A percentile compares a stretch with the other conserved stretches of the same genome.
Conservation (phyloP, 2,888 invertebrate genomes). For the Ceraclea dissimilis region DNA sequence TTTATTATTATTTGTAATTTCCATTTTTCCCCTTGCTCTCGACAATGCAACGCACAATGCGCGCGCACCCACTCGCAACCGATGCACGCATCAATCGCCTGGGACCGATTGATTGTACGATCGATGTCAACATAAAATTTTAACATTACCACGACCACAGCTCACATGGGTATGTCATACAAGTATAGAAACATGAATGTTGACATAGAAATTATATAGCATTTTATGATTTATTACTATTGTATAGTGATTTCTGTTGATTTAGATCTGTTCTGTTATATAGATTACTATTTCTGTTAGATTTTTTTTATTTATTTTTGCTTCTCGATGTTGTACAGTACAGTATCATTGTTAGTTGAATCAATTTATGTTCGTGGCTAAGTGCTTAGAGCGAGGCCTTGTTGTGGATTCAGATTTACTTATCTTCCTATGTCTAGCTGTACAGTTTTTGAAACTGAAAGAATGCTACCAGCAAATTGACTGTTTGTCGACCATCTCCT, state of each 20-base stretch:
- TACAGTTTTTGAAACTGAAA: too few species aligned
- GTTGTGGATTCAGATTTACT: too few species aligned
- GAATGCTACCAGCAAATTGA: too few species aligned
- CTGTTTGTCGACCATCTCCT: too few species aligned
- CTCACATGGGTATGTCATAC: conserved; percentile 24
- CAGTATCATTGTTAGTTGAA: neutral
- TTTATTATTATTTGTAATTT: neutral
- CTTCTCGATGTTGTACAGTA: neutral
- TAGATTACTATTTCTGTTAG: neutral
- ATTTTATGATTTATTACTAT: too few species aligned
- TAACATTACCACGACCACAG: conserved; percentile 9
- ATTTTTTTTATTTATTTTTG: neutral
- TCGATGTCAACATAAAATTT: neutral
- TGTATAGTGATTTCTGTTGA: too few species aligned
- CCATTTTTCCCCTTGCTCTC: conserved; percentile 7
- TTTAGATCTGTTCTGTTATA: neutral
- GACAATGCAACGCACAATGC: too few species aligned
- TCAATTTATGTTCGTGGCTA: neutral
- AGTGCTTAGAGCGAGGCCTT: too few species aligned
- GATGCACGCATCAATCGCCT: conserved; percentile 11
- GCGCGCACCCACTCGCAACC: neutral
- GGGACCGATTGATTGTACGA: conserved; percentile 18
- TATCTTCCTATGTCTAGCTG: too few species aligned
- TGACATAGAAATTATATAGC: neutral
- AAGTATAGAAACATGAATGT: neutral